A percentile compares a stretch with the other conserved stretches of the same genome.
phyloP scores from a whole-genome alignment of 2,113 vertebrate species.

The Apodemus speciosus region DNA sequence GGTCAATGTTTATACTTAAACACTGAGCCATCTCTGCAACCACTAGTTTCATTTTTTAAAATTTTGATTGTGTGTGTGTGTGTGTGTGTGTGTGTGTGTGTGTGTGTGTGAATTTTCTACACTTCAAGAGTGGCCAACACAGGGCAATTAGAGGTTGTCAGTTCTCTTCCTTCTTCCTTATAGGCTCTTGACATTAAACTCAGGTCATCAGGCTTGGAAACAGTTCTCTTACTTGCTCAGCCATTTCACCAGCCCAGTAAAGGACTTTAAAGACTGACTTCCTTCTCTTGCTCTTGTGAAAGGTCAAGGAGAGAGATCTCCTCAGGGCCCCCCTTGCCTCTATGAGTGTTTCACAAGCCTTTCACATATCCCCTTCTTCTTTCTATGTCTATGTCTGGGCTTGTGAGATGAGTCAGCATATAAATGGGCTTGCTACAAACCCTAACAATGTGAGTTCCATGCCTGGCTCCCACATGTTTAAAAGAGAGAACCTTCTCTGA shows the following conservation, averaged over 20 bases:
- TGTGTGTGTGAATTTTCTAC: neutral
- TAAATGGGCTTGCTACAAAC: neutral
- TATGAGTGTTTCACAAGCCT: neutral
- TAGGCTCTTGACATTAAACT: neutral
- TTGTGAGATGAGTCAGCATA: neutral
- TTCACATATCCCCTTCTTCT: neutral
- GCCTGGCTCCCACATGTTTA: neutral
- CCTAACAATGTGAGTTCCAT: neutral
- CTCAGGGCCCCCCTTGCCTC: neutral
- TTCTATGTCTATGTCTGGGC: neutral
- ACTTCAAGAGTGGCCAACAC: neutral
- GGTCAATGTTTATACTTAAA: neutral
- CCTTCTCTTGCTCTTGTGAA: neutral
- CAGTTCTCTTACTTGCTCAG: too few relatives aligned
- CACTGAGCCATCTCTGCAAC: too few relatives aligned
- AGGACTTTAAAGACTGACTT: neutral
- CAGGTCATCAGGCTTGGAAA: too few relatives aligned
- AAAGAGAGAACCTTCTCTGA: neutral
- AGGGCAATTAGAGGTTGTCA: neutral
- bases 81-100: neutral
- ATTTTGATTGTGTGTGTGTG: neutral
- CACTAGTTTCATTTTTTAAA: neutral
- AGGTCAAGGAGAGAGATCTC: neutral
- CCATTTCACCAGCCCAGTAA: neutral
- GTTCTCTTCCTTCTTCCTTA: too few relatives aligned